phyloP scores from a whole-genome alignment of 2,888 invertebrate genomes.

The Agrypnus murinus region DNA sequence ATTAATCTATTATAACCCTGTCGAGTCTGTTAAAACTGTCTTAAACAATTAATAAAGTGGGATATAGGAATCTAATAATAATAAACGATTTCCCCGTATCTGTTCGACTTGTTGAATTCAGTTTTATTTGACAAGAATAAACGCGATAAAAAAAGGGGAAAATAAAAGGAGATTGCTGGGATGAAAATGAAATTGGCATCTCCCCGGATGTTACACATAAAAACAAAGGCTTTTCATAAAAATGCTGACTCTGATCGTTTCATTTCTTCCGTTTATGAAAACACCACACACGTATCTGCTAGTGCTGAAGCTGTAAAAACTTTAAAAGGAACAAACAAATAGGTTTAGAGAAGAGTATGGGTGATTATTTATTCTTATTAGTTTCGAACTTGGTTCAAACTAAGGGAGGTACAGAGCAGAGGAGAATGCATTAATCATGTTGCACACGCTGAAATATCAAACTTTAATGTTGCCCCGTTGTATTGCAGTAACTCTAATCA shows the following conservation, averaged over 20 bases:
- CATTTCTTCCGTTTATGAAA: conserved; percentile 8
- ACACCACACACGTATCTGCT: not conserved
- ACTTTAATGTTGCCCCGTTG: too few relatives aligned
- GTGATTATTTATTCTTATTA: too few relatives aligned
- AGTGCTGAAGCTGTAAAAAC: too few relatives aligned
- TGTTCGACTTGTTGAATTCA: conserved; percentile 2
- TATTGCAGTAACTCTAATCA: too few relatives aligned
- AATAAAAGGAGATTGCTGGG: not conserved
- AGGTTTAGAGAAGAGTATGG: too few relatives aligned
- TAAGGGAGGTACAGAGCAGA: too few relatives aligned
- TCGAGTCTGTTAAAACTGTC: not conserved
- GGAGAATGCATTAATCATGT: too few relatives aligned
- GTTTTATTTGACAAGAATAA: not conserved
- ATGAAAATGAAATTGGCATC: conserved; percentile 3
- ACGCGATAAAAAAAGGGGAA: too few relatives aligned
- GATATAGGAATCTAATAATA: not conserved
- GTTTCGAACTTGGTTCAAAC: too few relatives aligned
- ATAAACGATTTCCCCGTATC: not conserved
- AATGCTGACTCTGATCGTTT: not conserved
- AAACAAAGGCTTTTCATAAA: not conserved
- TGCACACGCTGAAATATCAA: too few relatives aligned
- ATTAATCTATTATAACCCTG: not conserved
- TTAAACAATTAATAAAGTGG: conserved; percentile 2
- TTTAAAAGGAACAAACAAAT: too few relatives aligned
- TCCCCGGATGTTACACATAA: not conserved